These are phyloP conservation scores for Rhadina sibilatrix DNA, from an alignment of 2,113 vertebrate genomes.

Conservation along the genomic window DNA sequence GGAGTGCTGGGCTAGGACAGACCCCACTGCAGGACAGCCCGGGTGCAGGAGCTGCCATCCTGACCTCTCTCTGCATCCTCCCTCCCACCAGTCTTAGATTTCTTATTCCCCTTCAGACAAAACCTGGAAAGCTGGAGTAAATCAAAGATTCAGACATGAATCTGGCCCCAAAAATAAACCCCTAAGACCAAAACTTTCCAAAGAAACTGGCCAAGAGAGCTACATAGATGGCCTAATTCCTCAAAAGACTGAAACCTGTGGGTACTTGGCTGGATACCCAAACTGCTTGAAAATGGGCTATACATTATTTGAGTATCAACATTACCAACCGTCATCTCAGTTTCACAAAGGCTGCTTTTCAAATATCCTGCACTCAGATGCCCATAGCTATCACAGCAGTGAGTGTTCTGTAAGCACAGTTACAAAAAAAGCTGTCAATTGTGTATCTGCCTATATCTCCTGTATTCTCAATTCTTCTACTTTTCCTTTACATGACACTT, in stretches of 20 bases:
- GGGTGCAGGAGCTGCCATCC: neutral
- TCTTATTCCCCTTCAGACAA: neutral
- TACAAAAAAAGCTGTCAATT: neutral
- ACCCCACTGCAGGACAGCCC: neutral
- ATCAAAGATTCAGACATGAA: neutral
- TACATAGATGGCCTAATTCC: neutral
- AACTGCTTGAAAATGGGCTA: neutral
- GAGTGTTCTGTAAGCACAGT: neutral
- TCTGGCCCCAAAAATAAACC: neutral
- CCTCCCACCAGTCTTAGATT: neutral
- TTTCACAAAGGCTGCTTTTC: neutral
- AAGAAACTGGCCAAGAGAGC: neutral
- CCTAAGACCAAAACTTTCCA: neutral
- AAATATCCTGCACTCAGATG: neutral
- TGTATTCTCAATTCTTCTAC: neutral
- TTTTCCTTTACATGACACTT: neutral
- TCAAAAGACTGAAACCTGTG: neutral
- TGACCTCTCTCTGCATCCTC: neutral
- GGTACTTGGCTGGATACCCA: neutral
- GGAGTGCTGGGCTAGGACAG: neutral
- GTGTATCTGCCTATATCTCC: neutral
- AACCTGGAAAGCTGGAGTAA: neutral
- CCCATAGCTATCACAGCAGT: neutral
- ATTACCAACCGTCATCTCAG: neutral
- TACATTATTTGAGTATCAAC: neutral